These are phyloP conservation scores for Agapetus fuscipes DNA, from an alignment of 2,888 invertebrate genomes.

Conservation along the genomic window DNA sequence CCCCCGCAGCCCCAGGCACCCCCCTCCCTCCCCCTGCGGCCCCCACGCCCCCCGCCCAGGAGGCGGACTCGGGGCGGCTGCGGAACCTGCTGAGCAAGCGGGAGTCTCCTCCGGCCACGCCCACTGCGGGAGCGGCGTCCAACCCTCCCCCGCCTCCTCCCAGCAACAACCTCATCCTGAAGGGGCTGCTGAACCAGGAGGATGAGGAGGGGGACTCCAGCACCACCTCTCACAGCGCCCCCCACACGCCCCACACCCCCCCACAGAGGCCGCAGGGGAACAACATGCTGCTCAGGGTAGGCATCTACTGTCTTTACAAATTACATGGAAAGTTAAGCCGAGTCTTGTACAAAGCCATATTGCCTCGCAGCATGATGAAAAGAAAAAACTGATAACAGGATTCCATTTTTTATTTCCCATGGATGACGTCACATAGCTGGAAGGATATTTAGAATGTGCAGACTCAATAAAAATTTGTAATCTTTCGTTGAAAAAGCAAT, in stretches of 20 bases:
- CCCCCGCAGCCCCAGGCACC: constrained; percentile 26
- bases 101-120: constrained; percentile 23
- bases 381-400: no score
- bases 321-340: no score
- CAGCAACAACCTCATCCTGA: constrained; percentile 41
- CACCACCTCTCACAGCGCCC: constrained; percentile 30
- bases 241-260: constrained; percentile 35
- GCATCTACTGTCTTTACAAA: no score
- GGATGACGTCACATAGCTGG: no score
- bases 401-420: no score
- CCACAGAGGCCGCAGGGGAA: constrained; percentile 33
- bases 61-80: constrained; percentile 49
- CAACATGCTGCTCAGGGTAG: constrained; percentile 49
- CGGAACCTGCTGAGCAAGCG: constrained; percentile 50
- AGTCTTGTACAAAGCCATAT: no score
- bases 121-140: constrained; percentile 18
- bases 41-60: constrained; percentile 29
- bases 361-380: no score
- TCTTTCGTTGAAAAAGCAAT: no score
- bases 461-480: no score
- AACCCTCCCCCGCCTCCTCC: constrained; percentile 25
- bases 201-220: constrained; percentile 51
- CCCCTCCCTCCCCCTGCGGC: constrained; percentile 29
- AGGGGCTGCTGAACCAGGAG: constrained; percentile 55
- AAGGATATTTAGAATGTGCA: no score